Base-by-base conservation (phyloP, 2,888 invertebrate genomes). In the Argyra leucocephala region DNA sequence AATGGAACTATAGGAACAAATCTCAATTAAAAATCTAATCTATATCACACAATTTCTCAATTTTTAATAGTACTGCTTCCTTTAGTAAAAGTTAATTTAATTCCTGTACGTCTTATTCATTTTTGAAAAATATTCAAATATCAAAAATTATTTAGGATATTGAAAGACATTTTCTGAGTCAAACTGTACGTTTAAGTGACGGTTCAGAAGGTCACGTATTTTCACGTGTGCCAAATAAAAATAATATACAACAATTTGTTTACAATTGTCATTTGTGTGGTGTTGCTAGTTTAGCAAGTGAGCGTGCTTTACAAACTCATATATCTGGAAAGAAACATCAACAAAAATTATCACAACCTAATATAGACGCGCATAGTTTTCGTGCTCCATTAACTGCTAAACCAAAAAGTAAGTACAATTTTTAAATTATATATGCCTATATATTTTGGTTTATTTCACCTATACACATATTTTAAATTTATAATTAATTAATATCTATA, bases 191-290 rank as follows among this genome's bases (percentile, higher is more conserved):
- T 65, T 73, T 81, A 12, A 82, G 82, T 6, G 80, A 83, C 81
- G 83, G 81, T 26, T 75, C 70, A 62, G 69, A 72, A 37, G 78
- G 81, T 48, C 72, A 77, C 65, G 82, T 84, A 79, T 82, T 83
- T 74, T 81, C 82, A 70, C 74, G 82, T 48, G 79, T 78, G 61
- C 78, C 76, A 3, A 48, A 48, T 23, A 78, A 82, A 6, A 82
- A 82, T 69, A 72, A 78, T 9, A 76, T 80, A 12, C 80, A 82
- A 67, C 78, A 80, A 66, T 83, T 81, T 80, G 78, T 80, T 62
- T 83, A 83, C 71, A 72, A 82, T 68, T 84, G 84, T 75, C 82
- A 79, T 71, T 82, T 83, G 5, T 84, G 84, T 71, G 82, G 81
- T 2, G 83, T 82, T 15, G 64, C 70, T 18, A 72, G 70, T 67